These are phyloP conservation scores for Dallia pectoralis DNA, from an alignment of 2,797 vertebrate species.

Conservation along the genomic window DNA sequence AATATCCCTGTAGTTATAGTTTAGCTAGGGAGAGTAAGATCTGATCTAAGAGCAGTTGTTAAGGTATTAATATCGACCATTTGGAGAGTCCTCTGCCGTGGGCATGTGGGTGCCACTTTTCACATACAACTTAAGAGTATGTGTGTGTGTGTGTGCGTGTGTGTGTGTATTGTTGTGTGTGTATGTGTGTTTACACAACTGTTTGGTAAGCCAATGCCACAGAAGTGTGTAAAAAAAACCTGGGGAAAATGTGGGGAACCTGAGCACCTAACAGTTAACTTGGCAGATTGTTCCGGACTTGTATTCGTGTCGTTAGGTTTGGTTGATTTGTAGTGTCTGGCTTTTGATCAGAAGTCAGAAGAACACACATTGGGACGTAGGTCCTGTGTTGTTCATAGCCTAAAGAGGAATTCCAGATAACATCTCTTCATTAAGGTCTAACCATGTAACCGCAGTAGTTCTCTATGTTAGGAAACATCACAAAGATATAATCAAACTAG, in stretches of 20 bases:
- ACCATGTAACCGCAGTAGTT: not conserved
- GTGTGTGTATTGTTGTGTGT: not conserved
- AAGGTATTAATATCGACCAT: not conserved
- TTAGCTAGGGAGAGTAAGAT: not conserved
- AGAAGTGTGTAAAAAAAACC: not conserved
- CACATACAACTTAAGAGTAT: conserved; percentile 43
- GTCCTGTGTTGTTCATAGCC: not conserved
- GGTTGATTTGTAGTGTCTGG: conserved; percentile 1
- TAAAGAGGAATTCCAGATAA: conserved; percentile 3
- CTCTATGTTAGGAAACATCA: conserved; percentile 13
- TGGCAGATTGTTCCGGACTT: conserved; percentile 12
- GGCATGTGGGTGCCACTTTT: conserved; percentile 54
- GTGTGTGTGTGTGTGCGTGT: not conserved
- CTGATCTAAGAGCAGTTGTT: conserved; percentile 1
- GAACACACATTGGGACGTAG: no score
- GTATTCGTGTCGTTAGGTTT: conserved; percentile 21
- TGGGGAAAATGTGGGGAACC: not conserved
- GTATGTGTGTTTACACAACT: conserved; percentile 10
- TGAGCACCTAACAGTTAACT: conserved; percentile 15
- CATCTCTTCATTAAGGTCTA: not conserved
- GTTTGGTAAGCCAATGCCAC: not conserved
- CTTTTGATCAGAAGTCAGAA: not conserved
- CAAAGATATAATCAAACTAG: not conserved
- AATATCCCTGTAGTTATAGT: not conserved
- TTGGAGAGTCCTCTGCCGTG: conserved; percentile 13